Evolutionary conservation across 2,113 vertebrate species (phyloP).

Genomic region (Antigone vipio): DNA sequence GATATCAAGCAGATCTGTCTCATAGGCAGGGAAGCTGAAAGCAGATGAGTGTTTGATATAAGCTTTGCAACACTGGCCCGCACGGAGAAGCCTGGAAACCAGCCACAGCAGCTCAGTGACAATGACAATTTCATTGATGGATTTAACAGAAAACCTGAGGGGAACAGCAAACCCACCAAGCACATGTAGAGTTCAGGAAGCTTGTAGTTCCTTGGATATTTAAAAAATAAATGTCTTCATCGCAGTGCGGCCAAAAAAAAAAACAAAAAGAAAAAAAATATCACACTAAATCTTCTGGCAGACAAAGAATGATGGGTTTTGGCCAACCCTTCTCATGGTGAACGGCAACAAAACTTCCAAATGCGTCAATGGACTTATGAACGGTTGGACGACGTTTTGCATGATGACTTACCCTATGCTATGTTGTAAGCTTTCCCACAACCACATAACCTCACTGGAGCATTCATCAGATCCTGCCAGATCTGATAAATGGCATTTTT

Average conservation of each 20-base stretch:
- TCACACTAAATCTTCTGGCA: not conserved
- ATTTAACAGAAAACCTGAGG: not conserved
- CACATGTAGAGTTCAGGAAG: not conserved
- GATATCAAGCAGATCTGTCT: not conserved
- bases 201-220: not conserved
- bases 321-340: not conserved
- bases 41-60: not conserved
- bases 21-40: not conserved
- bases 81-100: not conserved
- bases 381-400: not conserved
- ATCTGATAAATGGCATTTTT: not conserved
- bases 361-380: not conserved
- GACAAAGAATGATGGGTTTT: not conserved
- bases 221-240: not conserved
- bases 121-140: not conserved
- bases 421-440: not conserved
- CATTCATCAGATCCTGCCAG: not conserved
- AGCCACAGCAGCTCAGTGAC: not conserved
- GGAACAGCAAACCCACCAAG: not conserved
- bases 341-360: not conserved
- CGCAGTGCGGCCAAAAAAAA: accelerated
- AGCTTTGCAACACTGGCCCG: not conserved
- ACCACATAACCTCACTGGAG: not conserved
- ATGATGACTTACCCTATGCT: not conserved
- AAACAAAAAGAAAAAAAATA: no score